These are phyloP conservation scores for Mormyrus lacerda DNA, from an alignment of 2,113 vertebrate genomes.

Conservation along the genomic window DNA sequence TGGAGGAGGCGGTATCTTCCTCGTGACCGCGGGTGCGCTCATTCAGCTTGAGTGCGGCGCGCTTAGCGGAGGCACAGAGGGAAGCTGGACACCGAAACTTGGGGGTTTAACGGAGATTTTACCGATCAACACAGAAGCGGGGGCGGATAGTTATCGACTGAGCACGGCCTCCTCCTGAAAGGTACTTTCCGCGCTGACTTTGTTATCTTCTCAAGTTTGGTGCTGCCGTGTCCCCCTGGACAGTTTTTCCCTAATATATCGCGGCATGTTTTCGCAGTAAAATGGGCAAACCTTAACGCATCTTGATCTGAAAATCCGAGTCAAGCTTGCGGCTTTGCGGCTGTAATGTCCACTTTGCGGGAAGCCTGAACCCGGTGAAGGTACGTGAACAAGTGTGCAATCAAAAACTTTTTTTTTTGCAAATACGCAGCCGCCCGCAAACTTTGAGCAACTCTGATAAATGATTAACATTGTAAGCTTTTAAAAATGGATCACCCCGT, in stretches of 20 bases:
- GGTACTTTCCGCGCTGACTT: not conserved
- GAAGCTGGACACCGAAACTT: not conserved
- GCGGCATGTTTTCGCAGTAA: not conserved
- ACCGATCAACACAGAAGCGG: not conserved
- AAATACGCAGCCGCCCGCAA: not conserved
- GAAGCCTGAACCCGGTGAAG: not conserved
- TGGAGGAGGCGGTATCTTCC: not conserved
- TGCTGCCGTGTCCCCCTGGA: not conserved
- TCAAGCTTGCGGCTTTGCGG: not conserved
- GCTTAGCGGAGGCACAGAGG: not conserved
- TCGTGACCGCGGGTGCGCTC: not conserved
- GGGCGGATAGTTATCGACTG: not conserved
- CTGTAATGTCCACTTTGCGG: not conserved
- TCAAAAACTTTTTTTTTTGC: not conserved
- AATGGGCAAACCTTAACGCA: not conserved
- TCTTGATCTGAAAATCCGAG: not conserved
- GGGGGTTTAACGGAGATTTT: not conserved
- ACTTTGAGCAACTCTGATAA: not conserved
- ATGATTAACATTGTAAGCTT: not conserved
- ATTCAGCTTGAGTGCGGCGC: not conserved
- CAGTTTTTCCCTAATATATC: not conserved
- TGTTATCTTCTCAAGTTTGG: not conserved
- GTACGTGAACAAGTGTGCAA: not conserved
- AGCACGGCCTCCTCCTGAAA: not conserved
- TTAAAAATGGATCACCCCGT: not conserved